Percentiles rank a stretch among this genome's conserved stretches.
These are phyloP conservation scores for rabbit (Oryctolagus cuniculus) DNA, from an alignment of 2,113 vertebrate genomes.

Conservation along the genomic window mOryCun1.1 NC_091440.1:11349501-11350000, in stretches of 20 bases:
- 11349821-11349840: not conserved
- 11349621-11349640: not conserved
- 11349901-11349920: not conserved
- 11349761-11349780: not conserved
- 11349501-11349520: too few species aligned
- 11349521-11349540: too few species aligned
- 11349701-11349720: not conserved
- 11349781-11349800: not conserved
- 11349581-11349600: too few species aligned
- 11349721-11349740: not conserved
- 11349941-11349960: not conserved
- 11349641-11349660: not conserved
- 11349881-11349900: not conserved
- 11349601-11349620: not conserved
- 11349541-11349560: too few species aligned
- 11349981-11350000: not conserved
- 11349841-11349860: not conserved
- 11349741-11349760: constrained; percentile 28
- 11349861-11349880: not conserved
- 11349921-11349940: not conserved
- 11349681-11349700: not conserved
- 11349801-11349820: not conserved
- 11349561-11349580: too few species aligned
- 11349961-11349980: constrained; percentile 16
- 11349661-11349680: not conserved